Conservation (phyloP, 2,113 vertebrate genomes). For the Lepisosteus osseus region DNA sequence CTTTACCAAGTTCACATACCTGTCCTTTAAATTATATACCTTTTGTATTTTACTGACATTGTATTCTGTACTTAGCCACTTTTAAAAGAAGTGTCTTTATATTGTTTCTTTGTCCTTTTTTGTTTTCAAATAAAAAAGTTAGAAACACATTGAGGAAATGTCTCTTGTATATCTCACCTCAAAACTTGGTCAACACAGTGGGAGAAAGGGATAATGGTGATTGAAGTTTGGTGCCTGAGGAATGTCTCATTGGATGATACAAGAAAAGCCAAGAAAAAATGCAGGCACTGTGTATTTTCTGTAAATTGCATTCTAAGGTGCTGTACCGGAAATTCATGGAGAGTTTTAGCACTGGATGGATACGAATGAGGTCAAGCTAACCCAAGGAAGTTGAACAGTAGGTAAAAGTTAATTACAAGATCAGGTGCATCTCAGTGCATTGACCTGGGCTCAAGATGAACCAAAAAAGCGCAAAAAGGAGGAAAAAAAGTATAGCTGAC, state of each 20-base stretch:
- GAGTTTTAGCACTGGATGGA: background rate
- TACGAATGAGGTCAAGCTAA: too few relatives aligned
- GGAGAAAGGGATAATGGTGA: background rate
- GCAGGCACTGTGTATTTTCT: background rate
- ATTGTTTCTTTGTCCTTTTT: conserved; percentile 39
- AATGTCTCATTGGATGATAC: too few relatives aligned
- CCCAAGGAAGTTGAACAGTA: too few relatives aligned
- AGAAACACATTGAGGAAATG: conserved; percentile 16
- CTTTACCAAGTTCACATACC: conserved; percentile 33
- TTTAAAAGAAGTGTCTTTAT: conserved; percentile 63
- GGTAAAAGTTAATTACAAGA: too few relatives aligned
- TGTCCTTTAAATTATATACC: conserved; percentile 29
- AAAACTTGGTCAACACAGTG: too few relatives aligned
- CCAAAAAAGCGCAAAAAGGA: too few relatives aligned
- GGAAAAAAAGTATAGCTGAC: too few relatives aligned
- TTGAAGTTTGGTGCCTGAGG: background rate
- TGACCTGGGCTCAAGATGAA: too few relatives aligned
- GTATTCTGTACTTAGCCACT: conserved; percentile 51
- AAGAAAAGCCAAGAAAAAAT: background rate
- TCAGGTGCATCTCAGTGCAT: too few relatives aligned
- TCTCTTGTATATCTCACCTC: background rate
- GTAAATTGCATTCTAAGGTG: background rate
- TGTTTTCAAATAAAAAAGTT: conserved; percentile 61
- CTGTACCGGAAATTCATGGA: background rate
- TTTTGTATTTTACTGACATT: conserved; percentile 44